Base-by-base conservation (phyloP, 2,113 vertebrate genomes). In the Lanius ludovicianus region DNA sequence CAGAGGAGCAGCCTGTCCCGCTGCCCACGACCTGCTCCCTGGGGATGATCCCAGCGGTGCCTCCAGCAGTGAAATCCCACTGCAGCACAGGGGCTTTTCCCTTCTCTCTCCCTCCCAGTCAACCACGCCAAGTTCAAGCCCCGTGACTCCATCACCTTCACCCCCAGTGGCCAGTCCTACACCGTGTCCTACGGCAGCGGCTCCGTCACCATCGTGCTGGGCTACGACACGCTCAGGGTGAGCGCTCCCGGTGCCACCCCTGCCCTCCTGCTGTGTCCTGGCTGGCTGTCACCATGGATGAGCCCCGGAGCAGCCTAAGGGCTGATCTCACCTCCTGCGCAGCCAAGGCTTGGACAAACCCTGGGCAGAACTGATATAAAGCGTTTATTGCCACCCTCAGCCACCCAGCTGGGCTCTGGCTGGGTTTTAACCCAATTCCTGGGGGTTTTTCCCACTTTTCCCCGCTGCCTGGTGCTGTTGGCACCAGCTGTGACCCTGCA, bases 141-240 rank as follows among this genome's bases (percentile, higher is more conserved):
- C 77, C 31, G 10, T 0, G 3, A 83, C 10, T 98, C 98, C 6
- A 98, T 93, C 50, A 98, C 97, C 23, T 98, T 97, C 64, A 24
- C 3, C 47, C 50, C 76, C 62, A 7, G 68, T 0, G 75, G 79
- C 7, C 93, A 80, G 85, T 84, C 90, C 50, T 97, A 88, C 83
- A 95, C 52, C 25, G 50, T 98, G 74, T 77, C 90, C 60, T 98
- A 98, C 0, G 98, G 98, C 88, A 98, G 96, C 0, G 98, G 98
- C 25, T 47, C 84, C 7, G 91, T 98, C 63, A 92, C 91, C 0
- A 88, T 98, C 25, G 13, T 92, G 52, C 77, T 98, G 14, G 98
- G 98, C 85, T 97, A 89, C 0, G 98, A 99, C 93, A 98, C 98
- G 1, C 55, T 98, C 62, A 79, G 19, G 5, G 98, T 98, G 93